Percentiles rank a stretch among this genome's conserved stretches.
Evolutionary conservation across 2,888 invertebrate species (phyloP).

Genomic region (Amblyjoppa proteus): DNA sequence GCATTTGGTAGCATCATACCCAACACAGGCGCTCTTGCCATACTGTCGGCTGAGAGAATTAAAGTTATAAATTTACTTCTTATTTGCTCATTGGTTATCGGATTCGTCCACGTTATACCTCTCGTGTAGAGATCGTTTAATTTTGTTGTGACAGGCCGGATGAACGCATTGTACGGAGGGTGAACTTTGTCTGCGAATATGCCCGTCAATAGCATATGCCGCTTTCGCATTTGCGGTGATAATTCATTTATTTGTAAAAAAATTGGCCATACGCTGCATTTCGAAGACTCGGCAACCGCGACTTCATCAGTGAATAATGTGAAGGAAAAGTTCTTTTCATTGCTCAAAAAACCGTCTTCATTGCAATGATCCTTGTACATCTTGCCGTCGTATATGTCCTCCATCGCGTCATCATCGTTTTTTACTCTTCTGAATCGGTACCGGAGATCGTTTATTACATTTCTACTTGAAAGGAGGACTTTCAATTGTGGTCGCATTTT

Average conservation of each 20-base stretch:
- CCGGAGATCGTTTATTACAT: constrained; percentile 7
- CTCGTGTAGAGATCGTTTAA: constrained; percentile 7
- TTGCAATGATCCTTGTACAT: constrained; percentile 16
- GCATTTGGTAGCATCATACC: constrained; percentile 39
- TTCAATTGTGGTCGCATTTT: constrained; percentile 10
- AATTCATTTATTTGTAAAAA: neutral
- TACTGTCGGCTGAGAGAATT: neutral
- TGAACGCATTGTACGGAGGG: constrained; percentile 14
- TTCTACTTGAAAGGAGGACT: constrained; percentile 3
- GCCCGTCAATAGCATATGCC: constrained; percentile 37
- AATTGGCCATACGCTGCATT: constrained; percentile 36
- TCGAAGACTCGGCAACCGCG: constrained; percentile 27
- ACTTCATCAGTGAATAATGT: constrained; percentile 29
- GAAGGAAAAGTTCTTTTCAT: constrained; percentile 41
- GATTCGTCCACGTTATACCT: constrained; percentile 47
- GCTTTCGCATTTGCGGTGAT: constrained; percentile 22
- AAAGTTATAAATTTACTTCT: constrained; percentile 30
- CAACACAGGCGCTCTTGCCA: constrained; percentile 33
- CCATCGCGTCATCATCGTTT: no score
- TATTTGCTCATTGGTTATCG: neutral
- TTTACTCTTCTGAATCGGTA: constrained; percentile 1
- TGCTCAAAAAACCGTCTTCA: constrained; percentile 13
- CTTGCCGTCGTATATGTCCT: neutral
- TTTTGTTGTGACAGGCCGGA: constrained; percentile 15
- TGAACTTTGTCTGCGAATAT: constrained; percentile 36